Base-by-base conservation (phyloP, 2,888 invertebrate species). In the Adelphocoris suturalis region DNA sequence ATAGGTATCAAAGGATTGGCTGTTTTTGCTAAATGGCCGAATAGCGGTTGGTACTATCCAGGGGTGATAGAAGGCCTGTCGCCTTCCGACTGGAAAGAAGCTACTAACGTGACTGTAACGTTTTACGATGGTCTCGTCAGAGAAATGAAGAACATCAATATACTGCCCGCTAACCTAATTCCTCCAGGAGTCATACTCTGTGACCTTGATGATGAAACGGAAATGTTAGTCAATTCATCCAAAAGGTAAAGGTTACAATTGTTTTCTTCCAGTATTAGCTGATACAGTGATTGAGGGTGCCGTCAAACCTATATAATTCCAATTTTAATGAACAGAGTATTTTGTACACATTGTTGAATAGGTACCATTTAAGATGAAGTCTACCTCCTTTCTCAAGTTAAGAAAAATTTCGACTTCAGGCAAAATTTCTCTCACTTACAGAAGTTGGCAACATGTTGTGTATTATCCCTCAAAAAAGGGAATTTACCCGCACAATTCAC, bases 21-120 rank as follows among this genome's bases (percentile, higher is more conserved):
- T 23, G 91, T 91, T 23, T 91, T 91, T 76, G 91, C 91, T 4
- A 91, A 91, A 76, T 91, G 91, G 91, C 91, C 91, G 7, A 91
- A 91, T 52, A 91, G 91, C 48, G 90, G 91, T 37, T 91, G 91
- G 91, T 91, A 91, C 85, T 91, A 91, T 76, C 91, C 91, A 3
- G 91, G 91, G 0, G 90, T 90, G 37, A 90, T 91, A 11, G 90
- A 90, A 81, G 91, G 90, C 14, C 85, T 91, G 9, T 48, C 57
- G 0, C 68, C 81, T 13, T 48, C 46, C 27, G 78, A 85, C 37
- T 91, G 91, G 91, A 91, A 91, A 78, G 89, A 89, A 47, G 57
- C 86, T 16, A 90, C 89, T 7, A 91, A 91, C 80, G 90, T 91
- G 0, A 91, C 91, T 12, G 91, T 91, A 16, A 90, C 82, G 28